These are phyloP conservation scores for Hypena proboscidalis DNA, from an alignment of 2,888 invertebrate genomes.

Conservation along the genomic window DNA sequence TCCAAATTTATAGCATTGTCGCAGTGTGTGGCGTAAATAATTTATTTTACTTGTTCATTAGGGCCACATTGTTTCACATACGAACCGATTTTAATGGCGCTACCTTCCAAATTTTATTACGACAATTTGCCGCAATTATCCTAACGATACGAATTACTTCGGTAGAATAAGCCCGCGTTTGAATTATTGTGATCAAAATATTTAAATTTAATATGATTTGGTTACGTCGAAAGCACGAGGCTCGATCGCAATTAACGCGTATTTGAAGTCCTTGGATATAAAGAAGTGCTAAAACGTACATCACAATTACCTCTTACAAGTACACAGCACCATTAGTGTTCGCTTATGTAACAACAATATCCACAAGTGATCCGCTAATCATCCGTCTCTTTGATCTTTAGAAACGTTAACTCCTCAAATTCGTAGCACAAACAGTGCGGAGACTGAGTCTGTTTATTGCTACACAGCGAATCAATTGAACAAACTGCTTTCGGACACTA, in stretches of 20 bases:
- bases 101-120: constrained; percentile 71
- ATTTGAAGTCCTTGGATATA: constrained; percentile 59
- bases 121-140: constrained; percentile 65
- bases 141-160: constrained; percentile 54
- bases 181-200: constrained; percentile 27
- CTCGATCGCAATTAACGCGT: constrained; percentile 31
- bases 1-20: constrained; percentile 65
- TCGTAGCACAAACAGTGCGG: constrained; percentile 70
- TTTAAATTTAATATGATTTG: constrained; percentile 26
- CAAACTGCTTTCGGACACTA: constrained; percentile 72
- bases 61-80: constrained; percentile 72
- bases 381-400: constrained; percentile 61
- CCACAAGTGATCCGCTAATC: constrained; percentile 75
- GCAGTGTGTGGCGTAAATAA: constrained; percentile 80
- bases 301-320: constrained; percentile 65
- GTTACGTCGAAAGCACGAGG: constrained; percentile 30
- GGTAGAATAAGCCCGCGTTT: constrained; percentile 43
- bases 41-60: constrained; percentile 76
- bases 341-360: constrained; percentile 74
- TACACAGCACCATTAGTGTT: constrained; percentile 65
- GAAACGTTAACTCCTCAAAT: constrained; percentile 76
- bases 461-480: constrained; percentile 74
- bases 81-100: constrained; percentile 68
- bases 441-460: constrained; percentile 67
- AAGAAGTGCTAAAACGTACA: constrained; percentile 74